Evolutionary conservation across 1,140 invertebrate species (phyloP).

Genomic region (Drosophila guanche): DNA sequence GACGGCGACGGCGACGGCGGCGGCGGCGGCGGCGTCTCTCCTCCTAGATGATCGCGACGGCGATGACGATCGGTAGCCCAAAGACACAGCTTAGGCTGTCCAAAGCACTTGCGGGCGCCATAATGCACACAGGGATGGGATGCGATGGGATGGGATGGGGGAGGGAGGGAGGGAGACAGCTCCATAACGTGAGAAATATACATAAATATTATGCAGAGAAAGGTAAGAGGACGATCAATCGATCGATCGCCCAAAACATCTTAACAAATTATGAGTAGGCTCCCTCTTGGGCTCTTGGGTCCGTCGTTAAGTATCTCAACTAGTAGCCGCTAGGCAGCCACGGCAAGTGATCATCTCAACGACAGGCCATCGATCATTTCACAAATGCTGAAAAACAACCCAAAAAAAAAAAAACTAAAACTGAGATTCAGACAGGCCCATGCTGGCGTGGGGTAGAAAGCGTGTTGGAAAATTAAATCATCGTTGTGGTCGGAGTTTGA

Average conservation of each 20-base stretch:
- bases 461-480: slow-evolving; percentile 83
- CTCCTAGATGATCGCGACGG: slow-evolving; percentile 37
- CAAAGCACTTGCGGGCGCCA: slow-evolving; percentile 57
- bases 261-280: slow-evolving; percentile 76
- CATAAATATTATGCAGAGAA: slow-evolving; percentile 55
- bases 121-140: slow-evolving; percentile 57
- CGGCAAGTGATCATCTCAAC: slow-evolving; percentile 78
- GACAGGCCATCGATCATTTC: slow-evolving; percentile 80
- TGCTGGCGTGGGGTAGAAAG: slow-evolving; percentile 77
- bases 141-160: background rate
- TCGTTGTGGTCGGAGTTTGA: slow-evolving; percentile 57
- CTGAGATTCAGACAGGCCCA: slow-evolving; percentile 24
- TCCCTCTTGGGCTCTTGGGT: slow-evolving; percentile 38
- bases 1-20: slow-evolving; percentile 29
- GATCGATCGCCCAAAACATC: slow-evolving; percentile 67
- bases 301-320: slow-evolving; percentile 78
- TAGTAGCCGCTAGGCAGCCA: slow-evolving; percentile 82
- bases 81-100: slow-evolving; percentile 10
- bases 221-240: slow-evolving; percentile 18
- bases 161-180: slow-evolving; percentile 13
- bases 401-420: slow-evolving; percentile 5
- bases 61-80: slow-evolving; percentile 48
- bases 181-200: slow-evolving; percentile 74
- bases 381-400: slow-evolving; percentile 18
- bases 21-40: slow-evolving; percentile 22